These are phyloP conservation scores for Tauraco hartlaubi DNA, from an alignment of 2,797 vertebrate genomes.

Conservation along the genomic window DNA sequence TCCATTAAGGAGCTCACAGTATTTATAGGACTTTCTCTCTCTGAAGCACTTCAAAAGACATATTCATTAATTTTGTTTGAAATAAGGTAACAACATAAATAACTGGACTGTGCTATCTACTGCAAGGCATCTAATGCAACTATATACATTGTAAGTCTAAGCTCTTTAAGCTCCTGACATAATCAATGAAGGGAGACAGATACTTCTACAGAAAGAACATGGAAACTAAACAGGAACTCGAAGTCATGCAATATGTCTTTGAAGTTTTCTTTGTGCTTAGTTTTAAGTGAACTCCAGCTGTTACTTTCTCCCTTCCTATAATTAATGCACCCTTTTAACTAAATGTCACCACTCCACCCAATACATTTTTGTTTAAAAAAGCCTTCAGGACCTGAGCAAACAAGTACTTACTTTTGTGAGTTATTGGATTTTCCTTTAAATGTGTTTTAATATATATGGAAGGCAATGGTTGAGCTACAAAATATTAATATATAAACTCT, in stretches of 20 bases:
- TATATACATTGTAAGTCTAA: not conserved
- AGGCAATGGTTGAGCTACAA: not conserved
- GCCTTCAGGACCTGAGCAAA: not conserved
- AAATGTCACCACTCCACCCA: not conserved
- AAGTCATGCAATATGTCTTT: not conserved
- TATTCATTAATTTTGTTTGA: not conserved
- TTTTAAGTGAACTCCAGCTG: not conserved
- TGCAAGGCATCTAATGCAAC: not conserved
- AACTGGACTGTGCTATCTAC: not conserved
- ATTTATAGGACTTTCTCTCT: not conserved
- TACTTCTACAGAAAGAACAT: not conserved
- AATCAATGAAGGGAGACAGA: not conserved
- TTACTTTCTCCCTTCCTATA: constrained; percentile 22
- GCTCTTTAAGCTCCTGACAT: not conserved
- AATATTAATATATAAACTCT: not conserved
- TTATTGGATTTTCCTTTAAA: not conserved
- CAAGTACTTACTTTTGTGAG: not conserved
- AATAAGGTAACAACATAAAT: not conserved
- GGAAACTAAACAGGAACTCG: not conserved
- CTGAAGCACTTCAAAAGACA: not conserved
- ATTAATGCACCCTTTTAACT: constrained; percentile 14
- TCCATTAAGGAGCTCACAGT: not conserved
- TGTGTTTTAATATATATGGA: not conserved
- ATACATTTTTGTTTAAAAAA: not conserved
- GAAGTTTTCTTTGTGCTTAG: not conserved